Evolutionary conservation across 2,888 invertebrate genomes (phyloP).

Genomic region (Teinopalpus imperialis): DNA sequence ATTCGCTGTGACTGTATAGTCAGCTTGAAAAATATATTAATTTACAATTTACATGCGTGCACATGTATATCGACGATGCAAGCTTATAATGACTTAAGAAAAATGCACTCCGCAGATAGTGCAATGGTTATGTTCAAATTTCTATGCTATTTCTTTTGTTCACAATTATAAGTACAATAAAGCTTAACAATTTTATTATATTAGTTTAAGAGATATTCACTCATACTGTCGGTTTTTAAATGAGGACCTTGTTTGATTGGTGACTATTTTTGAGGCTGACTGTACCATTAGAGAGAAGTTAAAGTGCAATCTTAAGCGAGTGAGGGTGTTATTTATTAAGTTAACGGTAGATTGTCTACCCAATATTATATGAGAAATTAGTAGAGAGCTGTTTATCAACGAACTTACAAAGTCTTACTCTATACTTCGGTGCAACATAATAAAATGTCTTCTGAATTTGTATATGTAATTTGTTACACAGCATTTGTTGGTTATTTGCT

Average conservation of each 20-base stretch:
- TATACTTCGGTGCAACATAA: background rate
- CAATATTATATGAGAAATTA: background rate
- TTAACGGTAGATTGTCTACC: conserved; percentile 20
- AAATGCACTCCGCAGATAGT: background rate
- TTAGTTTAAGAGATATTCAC: conserved; percentile 13
- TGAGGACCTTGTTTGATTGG: background rate
- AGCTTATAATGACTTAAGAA: conserved; percentile 4
- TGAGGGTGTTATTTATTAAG: conserved; percentile 30
- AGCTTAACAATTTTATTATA: conserved; percentile 6
- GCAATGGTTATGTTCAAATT: conserved; percentile 1
- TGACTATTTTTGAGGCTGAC: conserved; percentile 29
- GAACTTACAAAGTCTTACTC: background rate
- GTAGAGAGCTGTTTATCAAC: background rate
- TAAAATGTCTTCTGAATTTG: no score
- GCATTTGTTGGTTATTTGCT: background rate
- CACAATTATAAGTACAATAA: conserved; percentile 25
- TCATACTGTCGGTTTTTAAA: background rate
- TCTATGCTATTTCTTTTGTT: conserved; percentile 6
- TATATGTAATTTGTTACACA: no score
- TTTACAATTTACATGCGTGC: background rate
- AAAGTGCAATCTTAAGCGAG: conserved; percentile 30
- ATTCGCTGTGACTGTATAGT: conserved; percentile 31
- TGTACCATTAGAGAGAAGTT: conserved; percentile 24
- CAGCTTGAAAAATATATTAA: conserved; percentile 25
- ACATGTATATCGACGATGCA: background rate